A percentile compares a stretch with the other conserved stretches of the same genome.
phyloP scores from a whole-genome alignment of 2,888 invertebrate species.

The Athalia cordata region DNA sequence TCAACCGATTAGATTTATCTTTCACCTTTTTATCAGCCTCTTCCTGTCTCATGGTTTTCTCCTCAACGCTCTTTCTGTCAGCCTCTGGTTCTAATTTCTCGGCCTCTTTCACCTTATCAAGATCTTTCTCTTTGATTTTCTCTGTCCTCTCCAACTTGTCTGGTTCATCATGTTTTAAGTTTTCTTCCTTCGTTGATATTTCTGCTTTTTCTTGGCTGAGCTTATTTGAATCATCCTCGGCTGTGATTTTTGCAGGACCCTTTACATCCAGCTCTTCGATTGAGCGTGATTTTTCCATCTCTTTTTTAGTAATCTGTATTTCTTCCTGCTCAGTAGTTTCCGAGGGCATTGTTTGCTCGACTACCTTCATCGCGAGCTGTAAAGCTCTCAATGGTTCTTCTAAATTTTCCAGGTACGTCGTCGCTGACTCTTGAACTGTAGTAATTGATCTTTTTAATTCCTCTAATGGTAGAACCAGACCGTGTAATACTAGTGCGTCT shows the following conservation, averaged over 20 bases:
- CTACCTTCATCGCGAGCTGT: constrained; percentile 49
- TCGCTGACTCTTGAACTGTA: constrained; percentile 54
- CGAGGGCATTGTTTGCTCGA: constrained; percentile 30
- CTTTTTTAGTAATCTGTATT: constrained; percentile 32
- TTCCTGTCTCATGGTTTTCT: constrained; percentile 45
- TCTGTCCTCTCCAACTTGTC: constrained; percentile 39
- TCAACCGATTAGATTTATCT: not conserved
- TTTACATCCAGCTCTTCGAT: constrained; percentile 49
- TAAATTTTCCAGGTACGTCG: constrained; percentile 52
- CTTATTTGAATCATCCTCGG: constrained; percentile 46
- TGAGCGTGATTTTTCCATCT: constrained; percentile 33
- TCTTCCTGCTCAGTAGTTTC: constrained; percentile 44
- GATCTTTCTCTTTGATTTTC: constrained; percentile 38
- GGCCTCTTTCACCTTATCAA: constrained; percentile 46
- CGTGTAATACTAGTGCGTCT: constrained; percentile 49
- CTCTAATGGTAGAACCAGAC: constrained; percentile 50
- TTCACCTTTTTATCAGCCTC: constrained; percentile 50
- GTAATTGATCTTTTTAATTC: constrained; percentile 54
- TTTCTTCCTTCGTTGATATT: constrained; percentile 45
- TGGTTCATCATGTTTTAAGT: constrained; percentile 49
- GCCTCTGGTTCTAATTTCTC: constrained; percentile 50
- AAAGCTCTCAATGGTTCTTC: constrained; percentile 52
- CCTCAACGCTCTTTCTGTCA: constrained; percentile 46
- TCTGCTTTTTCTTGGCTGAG: constrained; percentile 47
- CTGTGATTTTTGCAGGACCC: constrained; percentile 49